phyloP scores from a whole-genome alignment of 2,888 invertebrate genomes.

The Folsomia manolachei region DNA sequence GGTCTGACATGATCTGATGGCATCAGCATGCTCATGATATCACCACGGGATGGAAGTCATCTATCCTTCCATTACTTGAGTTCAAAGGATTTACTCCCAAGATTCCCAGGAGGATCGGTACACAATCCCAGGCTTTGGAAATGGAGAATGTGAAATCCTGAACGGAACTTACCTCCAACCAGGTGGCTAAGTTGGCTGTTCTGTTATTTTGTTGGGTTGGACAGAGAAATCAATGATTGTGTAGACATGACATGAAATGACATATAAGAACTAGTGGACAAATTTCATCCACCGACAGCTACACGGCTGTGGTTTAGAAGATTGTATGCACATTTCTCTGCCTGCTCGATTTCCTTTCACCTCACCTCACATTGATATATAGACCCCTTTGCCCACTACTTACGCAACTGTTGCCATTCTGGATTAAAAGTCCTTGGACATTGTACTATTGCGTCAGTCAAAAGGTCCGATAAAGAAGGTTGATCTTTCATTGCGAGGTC shows the following conservation, averaged over 20 bases:
- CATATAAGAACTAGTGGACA: too few relatives aligned
- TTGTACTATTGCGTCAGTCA: too few relatives aligned
- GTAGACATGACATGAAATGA: too few relatives aligned
- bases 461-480: neutral
- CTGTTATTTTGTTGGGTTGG: too few relatives aligned
- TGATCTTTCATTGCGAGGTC: neutral
- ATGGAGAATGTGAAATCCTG: neutral
- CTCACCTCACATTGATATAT: too few relatives aligned
- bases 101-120: conserved; percentile 14
- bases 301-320: neutral
- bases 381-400: neutral
- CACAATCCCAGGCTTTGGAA: conserved; percentile 2
- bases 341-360: neutral
- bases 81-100: conserved; percentile 13
- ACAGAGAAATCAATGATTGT: neutral
- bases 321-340: neutral
- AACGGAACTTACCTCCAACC: neutral
- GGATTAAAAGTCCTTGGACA: neutral
- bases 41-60: neutral
- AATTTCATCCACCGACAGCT: too few relatives aligned
- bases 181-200: neutral
- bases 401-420: neutral
- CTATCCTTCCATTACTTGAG: conserved; percentile 14
- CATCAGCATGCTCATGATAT: neutral
- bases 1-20: too few relatives aligned